Conservation (phyloP, 1,140 invertebrate genomes). For the Drosophila virilis region DNA sequence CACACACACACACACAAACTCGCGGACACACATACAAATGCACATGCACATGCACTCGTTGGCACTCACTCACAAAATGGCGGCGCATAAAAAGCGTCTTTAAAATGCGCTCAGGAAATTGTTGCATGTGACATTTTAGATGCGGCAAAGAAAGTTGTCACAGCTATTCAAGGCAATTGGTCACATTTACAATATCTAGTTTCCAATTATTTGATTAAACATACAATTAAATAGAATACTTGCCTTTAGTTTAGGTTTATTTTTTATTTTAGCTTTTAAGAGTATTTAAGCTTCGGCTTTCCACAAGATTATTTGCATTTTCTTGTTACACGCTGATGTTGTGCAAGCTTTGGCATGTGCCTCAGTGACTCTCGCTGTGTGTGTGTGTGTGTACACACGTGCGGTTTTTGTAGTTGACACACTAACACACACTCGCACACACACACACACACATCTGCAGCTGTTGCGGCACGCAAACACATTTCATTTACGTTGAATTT, state of each 20-base stretch:
- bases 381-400: constrained; percentile 42
- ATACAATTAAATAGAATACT: no score
- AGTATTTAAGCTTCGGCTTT: not conserved
- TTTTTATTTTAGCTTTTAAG: not conserved
- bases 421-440: constrained; percentile 48
- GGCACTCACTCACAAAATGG: constrained; percentile 71
- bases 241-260: no score
- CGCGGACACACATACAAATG: constrained; percentile 6
- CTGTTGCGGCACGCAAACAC: constrained; percentile 71
- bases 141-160: not conserved
- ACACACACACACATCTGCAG: constrained; percentile 19
- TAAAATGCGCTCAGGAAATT: constrained; percentile 75
- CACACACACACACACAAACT: constrained; percentile 21
- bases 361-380: constrained; percentile 32
- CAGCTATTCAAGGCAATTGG: not conserved
- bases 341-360: constrained; percentile 63
- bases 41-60: constrained; percentile 29
- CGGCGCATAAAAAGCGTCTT: constrained; percentile 72
- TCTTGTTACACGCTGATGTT: constrained; percentile 34
- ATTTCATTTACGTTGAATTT: constrained; percentile 80
- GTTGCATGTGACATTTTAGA: constrained; percentile 73
- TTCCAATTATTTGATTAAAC: not conserved
- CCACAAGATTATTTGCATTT: not conserved
- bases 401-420: constrained; percentile 78
- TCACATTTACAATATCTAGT: not conserved